Conservation (phyloP, 2,888 invertebrate genomes). For the Eupithecia abbreviata region DNA sequence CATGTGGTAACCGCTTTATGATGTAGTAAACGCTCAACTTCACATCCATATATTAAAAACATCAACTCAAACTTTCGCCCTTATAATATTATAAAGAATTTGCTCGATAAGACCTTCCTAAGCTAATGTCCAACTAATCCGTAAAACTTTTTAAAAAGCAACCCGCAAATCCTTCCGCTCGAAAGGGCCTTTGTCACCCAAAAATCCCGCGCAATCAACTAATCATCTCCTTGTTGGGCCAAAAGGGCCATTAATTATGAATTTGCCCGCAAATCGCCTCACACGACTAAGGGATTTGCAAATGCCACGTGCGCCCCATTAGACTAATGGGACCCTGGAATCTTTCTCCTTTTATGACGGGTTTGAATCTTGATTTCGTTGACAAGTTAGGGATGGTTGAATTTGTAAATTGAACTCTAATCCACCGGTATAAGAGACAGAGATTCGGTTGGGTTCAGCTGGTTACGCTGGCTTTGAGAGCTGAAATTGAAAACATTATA, state of each 20-base stretch:
- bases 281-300: slow-evolving; percentile 77
- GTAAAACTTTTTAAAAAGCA: slow-evolving; percentile 17
- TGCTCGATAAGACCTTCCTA: not conserved
- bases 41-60: not conserved
- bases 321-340: slow-evolving; percentile 76
- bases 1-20: too few relatives aligned
- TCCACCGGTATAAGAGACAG: not conserved
- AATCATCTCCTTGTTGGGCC: slow-evolving; percentile 70
- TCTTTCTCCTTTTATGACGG: slow-evolving; percentile 58
- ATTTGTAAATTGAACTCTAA: slow-evolving; percentile 9
- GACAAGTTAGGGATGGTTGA: slow-evolving; percentile 9
- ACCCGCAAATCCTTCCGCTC: slow-evolving; percentile 22
- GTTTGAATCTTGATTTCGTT: slow-evolving; percentile 41
- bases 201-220: slow-evolving; percentile 73
- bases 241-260: slow-evolving; percentile 79
- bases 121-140: not conserved
- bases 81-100: not conserved
- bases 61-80: not conserved
- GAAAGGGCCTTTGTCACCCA: slow-evolving; percentile 41
- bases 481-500: not conserved
- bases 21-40: not conserved
- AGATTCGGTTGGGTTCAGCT: not conserved
- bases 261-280: slow-evolving; percentile 81
- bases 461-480: not conserved
- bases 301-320: slow-evolving; percentile 80